Conservation (phyloP, 2,888 invertebrate genomes). For the Melieria picta region DNA sequence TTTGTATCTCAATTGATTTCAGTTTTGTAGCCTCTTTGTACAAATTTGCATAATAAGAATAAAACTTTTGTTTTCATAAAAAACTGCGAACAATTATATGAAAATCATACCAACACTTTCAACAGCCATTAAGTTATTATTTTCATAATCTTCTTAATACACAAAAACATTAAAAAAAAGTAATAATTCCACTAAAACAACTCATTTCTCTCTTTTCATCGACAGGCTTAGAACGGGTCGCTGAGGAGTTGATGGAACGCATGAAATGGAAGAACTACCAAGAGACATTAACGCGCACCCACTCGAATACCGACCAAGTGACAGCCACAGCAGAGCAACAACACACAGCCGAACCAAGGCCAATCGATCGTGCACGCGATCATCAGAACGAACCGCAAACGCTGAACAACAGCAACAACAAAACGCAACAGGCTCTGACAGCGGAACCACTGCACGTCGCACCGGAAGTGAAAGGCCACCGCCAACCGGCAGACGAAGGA, state of each 20-base stretch:
- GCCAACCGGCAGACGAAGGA: conserved; percentile 24
- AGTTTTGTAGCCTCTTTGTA: too few species aligned
- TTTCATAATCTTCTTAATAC: neutral
- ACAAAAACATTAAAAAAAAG: neutral
- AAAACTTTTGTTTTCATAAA: too few species aligned
- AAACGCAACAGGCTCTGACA: conserved; percentile 43
- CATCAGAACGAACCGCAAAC: conserved; percentile 40
- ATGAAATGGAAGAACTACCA: conserved; percentile 96
- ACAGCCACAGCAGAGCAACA: conserved; percentile 49
- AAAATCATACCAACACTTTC: too few species aligned
- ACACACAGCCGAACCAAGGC: neutral
- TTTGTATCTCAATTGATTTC: too few species aligned
- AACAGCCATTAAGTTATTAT: too few species aligned
- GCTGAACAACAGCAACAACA: conserved; percentile 36
- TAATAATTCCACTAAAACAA: neutral
- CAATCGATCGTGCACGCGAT: conserved; percentile 27
- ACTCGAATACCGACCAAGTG: conserved; percentile 56
- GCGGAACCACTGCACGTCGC: conserved; percentile 26
- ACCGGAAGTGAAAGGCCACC: conserved; percentile 36
- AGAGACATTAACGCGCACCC: conserved; percentile 75
- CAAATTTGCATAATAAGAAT: too few species aligned
- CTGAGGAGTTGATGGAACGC: conserved; percentile 96
- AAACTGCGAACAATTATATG: too few species aligned
- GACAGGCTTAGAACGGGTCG: conserved; percentile 92
- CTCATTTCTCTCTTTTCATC: conserved; percentile 14